Percentiles rank a stretch among this genome's conserved stretches.
Conservation (phyloP, 2,113 vertebrate species). For the Bubalus kerabau region DNA sequence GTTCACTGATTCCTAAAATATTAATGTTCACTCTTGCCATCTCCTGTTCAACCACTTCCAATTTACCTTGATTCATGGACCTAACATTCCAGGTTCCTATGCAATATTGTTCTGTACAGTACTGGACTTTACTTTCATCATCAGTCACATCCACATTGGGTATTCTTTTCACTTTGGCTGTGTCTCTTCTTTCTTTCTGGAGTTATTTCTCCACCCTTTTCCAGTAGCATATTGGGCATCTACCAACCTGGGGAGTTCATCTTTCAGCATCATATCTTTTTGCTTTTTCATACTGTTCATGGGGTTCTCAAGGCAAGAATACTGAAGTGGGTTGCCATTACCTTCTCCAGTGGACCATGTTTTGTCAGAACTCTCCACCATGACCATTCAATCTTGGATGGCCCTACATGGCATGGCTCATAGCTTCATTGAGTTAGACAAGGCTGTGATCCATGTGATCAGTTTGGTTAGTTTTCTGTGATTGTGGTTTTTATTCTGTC, state of each 20-base stretch:
- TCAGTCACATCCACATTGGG: not conserved
- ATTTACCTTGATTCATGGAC: too few relatives aligned
- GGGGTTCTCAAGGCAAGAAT: not conserved
- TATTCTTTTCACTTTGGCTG: not conserved
- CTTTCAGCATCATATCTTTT: not conserved
- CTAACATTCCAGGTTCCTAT: not conserved
- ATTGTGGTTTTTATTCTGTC: not conserved
- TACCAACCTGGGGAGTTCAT: not conserved
- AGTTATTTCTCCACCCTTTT: not conserved
- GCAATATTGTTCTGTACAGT: not conserved
- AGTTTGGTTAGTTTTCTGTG: not conserved
- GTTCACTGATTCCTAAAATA: too few relatives aligned
- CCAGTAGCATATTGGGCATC: not conserved
- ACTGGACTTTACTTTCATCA: not conserved
- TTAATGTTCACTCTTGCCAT: too few relatives aligned
- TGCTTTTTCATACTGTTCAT: not conserved
- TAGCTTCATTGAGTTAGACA: not conserved
- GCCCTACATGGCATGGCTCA: not conserved
- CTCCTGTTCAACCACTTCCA: too few relatives aligned
- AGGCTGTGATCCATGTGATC: not conserved
- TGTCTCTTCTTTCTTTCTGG: not conserved
- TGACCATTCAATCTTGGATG: not conserved
- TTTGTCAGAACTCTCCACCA: not conserved
- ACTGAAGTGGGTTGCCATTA: not conserved
- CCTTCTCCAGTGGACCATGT: not conserved